A percentile compares a stretch with the other conserved stretches of the same genome.
Conservation (phyloP, 2,113 vertebrate genomes). For the Rattus rattus region DNA sequence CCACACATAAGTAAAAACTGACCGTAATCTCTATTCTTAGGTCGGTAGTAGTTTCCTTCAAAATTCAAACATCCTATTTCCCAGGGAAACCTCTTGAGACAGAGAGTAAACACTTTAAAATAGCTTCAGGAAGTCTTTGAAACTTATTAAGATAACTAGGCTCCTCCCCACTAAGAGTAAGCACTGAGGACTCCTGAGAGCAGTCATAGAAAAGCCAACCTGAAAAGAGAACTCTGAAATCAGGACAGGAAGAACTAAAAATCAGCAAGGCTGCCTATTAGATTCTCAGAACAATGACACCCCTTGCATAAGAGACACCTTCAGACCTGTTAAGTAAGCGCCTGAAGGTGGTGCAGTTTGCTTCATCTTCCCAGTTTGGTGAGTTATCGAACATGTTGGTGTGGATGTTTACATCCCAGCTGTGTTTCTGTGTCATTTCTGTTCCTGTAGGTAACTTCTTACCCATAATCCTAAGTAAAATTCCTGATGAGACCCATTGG, state of each 20-base stretch:
- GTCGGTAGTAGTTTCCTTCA: neutral
- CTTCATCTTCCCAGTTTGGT: too few species aligned
- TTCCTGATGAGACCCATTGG: neutral
- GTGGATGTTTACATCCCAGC: neutral
- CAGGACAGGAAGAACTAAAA: neutral
- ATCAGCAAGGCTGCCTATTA: neutral
- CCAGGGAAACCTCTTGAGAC: neutral
- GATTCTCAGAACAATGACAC: neutral
- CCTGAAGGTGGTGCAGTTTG: too few species aligned
- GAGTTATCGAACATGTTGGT: rapidly evolving
- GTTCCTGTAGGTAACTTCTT: too few species aligned
- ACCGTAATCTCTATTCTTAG: neutral
- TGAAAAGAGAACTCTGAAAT: neutral
- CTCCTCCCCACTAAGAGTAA: neutral
- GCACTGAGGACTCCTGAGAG: neutral
- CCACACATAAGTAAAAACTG: neutral
- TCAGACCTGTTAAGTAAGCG: too few species aligned
- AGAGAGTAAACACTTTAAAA: neutral
- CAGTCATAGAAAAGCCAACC: neutral
- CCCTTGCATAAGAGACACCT: neutral
- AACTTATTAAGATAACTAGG: neutral
- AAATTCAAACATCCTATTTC: neutral
- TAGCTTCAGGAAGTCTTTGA: neutral
- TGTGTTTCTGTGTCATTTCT: neutral
- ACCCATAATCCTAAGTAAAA: neutral